Evolutionary conservation across 2,888 invertebrate species (phyloP), one percentile per base, ranked within the genome.

Genomic region (Nowickia ferox): DNA sequence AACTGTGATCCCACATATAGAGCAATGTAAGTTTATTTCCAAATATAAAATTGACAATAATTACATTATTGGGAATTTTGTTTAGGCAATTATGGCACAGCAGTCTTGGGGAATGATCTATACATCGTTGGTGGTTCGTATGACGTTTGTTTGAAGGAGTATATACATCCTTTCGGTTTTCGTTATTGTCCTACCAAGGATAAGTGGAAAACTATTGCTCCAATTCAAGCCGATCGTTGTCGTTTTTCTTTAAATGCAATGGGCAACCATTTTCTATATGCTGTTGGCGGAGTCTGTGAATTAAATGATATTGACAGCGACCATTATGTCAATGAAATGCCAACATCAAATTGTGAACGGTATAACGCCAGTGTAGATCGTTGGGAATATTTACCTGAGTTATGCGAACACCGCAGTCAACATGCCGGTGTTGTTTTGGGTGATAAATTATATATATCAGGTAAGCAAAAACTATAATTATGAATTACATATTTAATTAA

Each of bases 61-160:
- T 53, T 57, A 22, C 30, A 30, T 4, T 44, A 6, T 30, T 65
- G 15, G 19, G 13, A 17, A 19, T 42, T 30, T 51, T 38, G 30
- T 84, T 48, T 55, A 91, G 91, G 92, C 84, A 96, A 96, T 90
- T 96, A 95, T 91, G 96, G 96, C 2, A 94, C 95, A 9, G 94
- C 95, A 9, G 95, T 96, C 0, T 92, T 95, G 11, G 94, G 95
- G 85, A 96, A 96, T 89, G 94, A 95, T 88, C 92, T 96, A 15
- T 96, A 95, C 89, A 94, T 96, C 5, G 94, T 96, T 15, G 96
- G 96, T 15, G 96, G 96, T 1, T 96, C 96, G 88, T 96, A 95
- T 89, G 95, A 96, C 91, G 95, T 95, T 68, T 94, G 94, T 44
- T 91, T 95, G 72, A 91, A 92, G 75, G 96, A 96, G 92, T 95